phyloP scores from a whole-genome alignment of 2,113 vertebrate genomes.

The Naja naja region DNA sequence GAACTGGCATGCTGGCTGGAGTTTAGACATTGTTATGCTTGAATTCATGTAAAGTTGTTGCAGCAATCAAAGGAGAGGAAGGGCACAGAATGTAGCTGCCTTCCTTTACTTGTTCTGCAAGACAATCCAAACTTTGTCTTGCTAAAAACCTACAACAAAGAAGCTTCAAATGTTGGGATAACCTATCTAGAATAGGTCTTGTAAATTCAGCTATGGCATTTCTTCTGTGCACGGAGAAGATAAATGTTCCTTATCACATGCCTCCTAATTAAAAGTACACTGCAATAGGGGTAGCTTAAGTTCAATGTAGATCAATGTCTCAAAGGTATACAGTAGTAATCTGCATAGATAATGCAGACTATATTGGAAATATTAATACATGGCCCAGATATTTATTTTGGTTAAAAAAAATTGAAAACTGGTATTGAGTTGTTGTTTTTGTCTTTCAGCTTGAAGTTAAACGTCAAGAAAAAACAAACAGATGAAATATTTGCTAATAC shows the following conservation, averaged over 20 bases:
- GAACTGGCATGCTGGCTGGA: background rate
- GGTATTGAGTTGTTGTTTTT: background rate
- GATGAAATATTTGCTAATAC: conserved; percentile 34
- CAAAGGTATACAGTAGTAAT: background rate
- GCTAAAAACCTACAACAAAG: background rate
- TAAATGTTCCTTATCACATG: background rate
- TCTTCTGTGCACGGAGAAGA: background rate
- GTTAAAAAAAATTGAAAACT: background rate
- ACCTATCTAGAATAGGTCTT: background rate
- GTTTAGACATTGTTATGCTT: background rate
- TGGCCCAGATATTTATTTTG: background rate
- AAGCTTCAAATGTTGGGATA: background rate
- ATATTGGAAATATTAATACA: background rate
- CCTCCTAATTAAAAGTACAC: background rate
- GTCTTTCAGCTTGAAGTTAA: conserved; percentile 59
- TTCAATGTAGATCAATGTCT: background rate
- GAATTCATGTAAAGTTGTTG: background rate
- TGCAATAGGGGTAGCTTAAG: background rate
- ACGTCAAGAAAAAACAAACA: conserved; percentile 28
- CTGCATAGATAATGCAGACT: background rate
- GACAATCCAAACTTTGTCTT: background rate
- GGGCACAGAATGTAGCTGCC: background rate
- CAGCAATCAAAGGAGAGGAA: background rate
- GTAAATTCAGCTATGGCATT: background rate
- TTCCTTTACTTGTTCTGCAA: background rate